phyloP scores from a whole-genome alignment of 2,113 vertebrate genomes.

The Aphelocoma coerulescens region DNA sequence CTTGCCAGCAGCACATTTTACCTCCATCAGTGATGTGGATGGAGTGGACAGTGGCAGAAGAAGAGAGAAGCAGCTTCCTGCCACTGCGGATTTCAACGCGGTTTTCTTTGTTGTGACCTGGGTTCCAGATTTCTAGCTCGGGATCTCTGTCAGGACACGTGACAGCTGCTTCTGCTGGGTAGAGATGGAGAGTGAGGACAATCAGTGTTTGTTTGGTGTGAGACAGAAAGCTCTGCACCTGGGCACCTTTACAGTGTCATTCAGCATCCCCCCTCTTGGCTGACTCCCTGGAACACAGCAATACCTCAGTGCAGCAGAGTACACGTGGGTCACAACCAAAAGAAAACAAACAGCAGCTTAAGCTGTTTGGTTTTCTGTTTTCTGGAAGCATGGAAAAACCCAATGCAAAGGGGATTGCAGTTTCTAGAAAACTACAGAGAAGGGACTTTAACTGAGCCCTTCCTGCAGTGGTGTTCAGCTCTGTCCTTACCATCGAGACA shows the following conservation, averaged over 20 bases:
- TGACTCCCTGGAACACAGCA: background rate
- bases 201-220: background rate
- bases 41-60: slow-evolving; percentile 89
- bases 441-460: background rate
- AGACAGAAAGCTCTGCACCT: background rate
- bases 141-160: slow-evolving; percentile 84
- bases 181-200: background rate
- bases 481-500: background rate
- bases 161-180: background rate
- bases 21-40: slow-evolving; percentile 86
- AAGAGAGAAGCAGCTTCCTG: slow-evolving; percentile 81
- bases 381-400: slow-evolving; percentile 18
- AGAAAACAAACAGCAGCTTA: background rate
- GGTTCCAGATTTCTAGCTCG: slow-evolving; percentile 84
- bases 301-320: background rate
- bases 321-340: background rate
- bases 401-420: background rate
- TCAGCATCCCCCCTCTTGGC: background rate
- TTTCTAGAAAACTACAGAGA: background rate
- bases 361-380: background rate
- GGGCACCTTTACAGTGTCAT: background rate
- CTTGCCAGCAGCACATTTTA: slow-evolving; percentile 36
- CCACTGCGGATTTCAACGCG: slow-evolving; percentile 74
- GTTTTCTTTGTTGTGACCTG: slow-evolving; percentile 81
- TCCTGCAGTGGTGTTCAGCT: background rate